A percentile compares a stretch with the other conserved stretches of the same genome.
Evolutionary conservation across 2,113 vertebrate genomes (phyloP).

Genomic region (Leptodactylus fuscus): DNA sequence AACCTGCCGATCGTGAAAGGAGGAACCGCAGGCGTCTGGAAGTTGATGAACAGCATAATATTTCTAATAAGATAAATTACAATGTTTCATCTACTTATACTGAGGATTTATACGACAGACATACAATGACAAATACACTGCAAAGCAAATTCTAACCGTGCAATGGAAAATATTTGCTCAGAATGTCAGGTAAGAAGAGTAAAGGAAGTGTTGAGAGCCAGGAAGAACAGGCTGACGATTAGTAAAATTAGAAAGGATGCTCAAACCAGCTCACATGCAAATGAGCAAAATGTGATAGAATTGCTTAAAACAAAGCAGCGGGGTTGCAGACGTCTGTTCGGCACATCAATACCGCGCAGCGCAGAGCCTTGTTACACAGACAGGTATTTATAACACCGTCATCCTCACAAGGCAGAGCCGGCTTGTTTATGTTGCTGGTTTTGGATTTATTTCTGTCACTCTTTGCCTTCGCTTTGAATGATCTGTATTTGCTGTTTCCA

Average conservation of each 20-base stretch:
- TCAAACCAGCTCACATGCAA: constrained; percentile 35
- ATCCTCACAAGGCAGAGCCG: neutral
- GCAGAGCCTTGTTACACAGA: neutral
- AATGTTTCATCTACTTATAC: neutral
- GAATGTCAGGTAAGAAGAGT: neutral
- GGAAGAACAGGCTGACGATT: constrained; percentile 28
- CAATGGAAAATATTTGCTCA: neutral
- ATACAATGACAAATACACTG: no score
- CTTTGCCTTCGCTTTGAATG: neutral
- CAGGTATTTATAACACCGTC: constrained; percentile 28
- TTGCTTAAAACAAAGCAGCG: constrained; percentile 20
- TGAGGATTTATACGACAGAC: no score
- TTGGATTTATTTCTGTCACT: constrained; percentile 13
- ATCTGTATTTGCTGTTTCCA: neutral
- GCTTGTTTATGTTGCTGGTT: neutral
- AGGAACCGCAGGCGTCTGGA: no score
- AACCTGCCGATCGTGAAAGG: no score
- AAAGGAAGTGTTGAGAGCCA: constrained; percentile 8
- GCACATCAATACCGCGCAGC: neutral
- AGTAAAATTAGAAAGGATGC: neutral
- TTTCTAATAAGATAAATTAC: no score
- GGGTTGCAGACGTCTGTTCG: neutral
- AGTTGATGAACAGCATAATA: no score
- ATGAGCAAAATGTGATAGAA: constrained; percentile 42
- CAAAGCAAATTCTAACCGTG: neutral